Base-by-base conservation (phyloP, 2,888 invertebrate genomes). In the Scrobipalpa atriplicella region DNA sequence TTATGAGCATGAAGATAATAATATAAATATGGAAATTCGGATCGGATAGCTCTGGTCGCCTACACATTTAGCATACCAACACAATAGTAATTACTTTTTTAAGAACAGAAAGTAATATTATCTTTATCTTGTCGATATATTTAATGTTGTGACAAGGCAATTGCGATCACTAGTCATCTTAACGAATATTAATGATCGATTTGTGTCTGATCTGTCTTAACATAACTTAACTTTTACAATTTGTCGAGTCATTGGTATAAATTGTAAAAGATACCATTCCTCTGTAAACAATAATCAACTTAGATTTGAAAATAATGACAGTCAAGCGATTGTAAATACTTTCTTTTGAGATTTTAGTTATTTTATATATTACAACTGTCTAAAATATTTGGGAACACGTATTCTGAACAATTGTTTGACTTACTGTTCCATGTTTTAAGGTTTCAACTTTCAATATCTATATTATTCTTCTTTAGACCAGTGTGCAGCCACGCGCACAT, bases 31-130 rank as follows among this genome's bases (percentile, higher is more conserved):
- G 41, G 51, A 36, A 66, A 68, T 41, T 73, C 73, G 75, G 73
- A 77, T 73, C 73, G 75, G 73, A 77, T 70, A 72, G 74, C 82
- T 78, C 82, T 83, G 83, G 83, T 82, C 83, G 78, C 76, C 71
- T 65, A 47, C 43, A 29, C 16, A 21, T 47, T 43, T 16, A 54
- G 3, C 6, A 19, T 16, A 54, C 16, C 16, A 19, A 54, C 18
- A 18, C 7, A 47, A 47, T 9, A 7, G 1, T 56, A 56, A 8
- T 2, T 56, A 8, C 13, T 6, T 10, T 56, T 56, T 56, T 13
- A 11, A 21, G 7, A 13, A 11, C 13, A 0, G 13, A 21, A 1
- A 21, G 9, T 56, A 21, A 9, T 21, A 29, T 29, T 2, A 29
- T 29, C 29, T 29, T 29, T 29, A 29, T 29, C 2, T 29, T 29